These are phyloP conservation scores for Caenorhabditis uteleia DNA, from an alignment of 2,888 invertebrate species.

Conservation along the genomic window DNA sequence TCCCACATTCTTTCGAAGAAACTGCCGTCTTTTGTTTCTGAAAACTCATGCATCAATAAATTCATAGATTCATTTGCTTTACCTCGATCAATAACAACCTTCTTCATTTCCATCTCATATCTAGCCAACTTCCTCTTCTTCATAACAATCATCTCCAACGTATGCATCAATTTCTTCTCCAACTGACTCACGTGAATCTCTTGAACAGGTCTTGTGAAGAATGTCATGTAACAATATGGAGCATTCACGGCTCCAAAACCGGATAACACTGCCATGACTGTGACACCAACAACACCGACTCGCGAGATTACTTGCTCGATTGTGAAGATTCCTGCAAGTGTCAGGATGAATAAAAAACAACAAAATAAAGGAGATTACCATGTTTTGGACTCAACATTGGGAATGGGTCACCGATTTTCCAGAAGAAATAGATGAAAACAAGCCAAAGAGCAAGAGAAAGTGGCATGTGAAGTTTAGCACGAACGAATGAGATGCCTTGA, in stretches of 20 bases:
- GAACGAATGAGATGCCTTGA: conserved; percentile 7
- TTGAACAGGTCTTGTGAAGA: conserved; percentile 75
- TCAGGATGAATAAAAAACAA: background rate
- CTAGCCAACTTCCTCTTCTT: conserved; percentile 78
- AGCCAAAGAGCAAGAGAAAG: conserved; percentile 86
- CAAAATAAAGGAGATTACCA: conserved; percentile 73
- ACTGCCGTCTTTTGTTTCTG: conserved; percentile 7
- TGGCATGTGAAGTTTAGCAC: conserved; percentile 76
- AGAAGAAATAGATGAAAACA: conserved; percentile 90
- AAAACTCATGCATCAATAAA: background rate
- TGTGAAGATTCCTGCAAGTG: conserved; percentile 77
- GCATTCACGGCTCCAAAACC: conserved; percentile 99
- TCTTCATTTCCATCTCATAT: conserved; percentile 20
- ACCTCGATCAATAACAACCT: conserved; percentile 1
- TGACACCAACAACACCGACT: conserved; percentile 97
- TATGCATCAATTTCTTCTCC: conserved; percentile 78
- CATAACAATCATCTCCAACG: conserved; percentile 93
- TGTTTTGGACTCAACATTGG: conserved; percentile 95
- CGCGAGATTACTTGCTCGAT: conserved; percentile 87
- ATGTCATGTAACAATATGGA: conserved; percentile 97
- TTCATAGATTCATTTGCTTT: background rate
- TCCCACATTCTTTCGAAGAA: conserved; percentile 26
- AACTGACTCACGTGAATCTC: conserved; percentile 30
- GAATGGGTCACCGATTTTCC: conserved; percentile 99
- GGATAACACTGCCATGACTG: conserved; percentile 96